Base-by-base conservation (phyloP, 1,140 invertebrate genomes). In the Meloidogyne floridensis region DNA sequence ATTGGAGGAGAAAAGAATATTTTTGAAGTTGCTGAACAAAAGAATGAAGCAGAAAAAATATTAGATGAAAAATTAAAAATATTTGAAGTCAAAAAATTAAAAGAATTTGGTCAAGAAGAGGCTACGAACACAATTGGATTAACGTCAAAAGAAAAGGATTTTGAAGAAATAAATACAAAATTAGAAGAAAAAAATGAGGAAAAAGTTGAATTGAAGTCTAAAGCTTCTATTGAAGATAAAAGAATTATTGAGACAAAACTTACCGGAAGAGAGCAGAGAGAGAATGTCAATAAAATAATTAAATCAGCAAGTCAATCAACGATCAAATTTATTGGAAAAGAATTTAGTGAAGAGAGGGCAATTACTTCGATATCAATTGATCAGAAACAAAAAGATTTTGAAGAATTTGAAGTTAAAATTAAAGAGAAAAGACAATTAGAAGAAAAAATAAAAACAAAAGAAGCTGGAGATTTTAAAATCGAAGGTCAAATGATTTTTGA, bases 191-290 rank as follows among this genome's bases (percentile, higher is more conserved):
- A 1, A 43, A 43, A 32, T 18, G 9, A 43, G 10, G 73, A 75
- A 9, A 18, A 18, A 7, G 73, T 7, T 18, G 13, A 77, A 11
- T 32, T 77, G 7, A 65, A 15, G 8, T 54, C 75, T 11, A 77
- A 77, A 77, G 75, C 75, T 11, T 9, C 75, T 15, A 18, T 10
- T 32, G 54, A 72, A 69, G 75, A 77, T 15, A 18, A 15, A 8
- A 32, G 8, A 15, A 9, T 15, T 18, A 32, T 77, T n/a, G 54
- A 65, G 6, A 42, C 13, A n/a, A 53, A 9, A 4, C 47, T 47
- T 47, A 6, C 47, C 4, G 7, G 7, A 47, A 65, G n/a, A n/a
- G n/a, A 65, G 7, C 4, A 65, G 7, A 6, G 1, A n/a, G 59
- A 65, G 4, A 4, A 5, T 15, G 11, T 59, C 15, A 59, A 3